Evolutionary conservation across 1,140 invertebrate species (phyloP), one percentile per base, ranked within the genome.

Genomic region (Penaeus japonicus): DNA sequence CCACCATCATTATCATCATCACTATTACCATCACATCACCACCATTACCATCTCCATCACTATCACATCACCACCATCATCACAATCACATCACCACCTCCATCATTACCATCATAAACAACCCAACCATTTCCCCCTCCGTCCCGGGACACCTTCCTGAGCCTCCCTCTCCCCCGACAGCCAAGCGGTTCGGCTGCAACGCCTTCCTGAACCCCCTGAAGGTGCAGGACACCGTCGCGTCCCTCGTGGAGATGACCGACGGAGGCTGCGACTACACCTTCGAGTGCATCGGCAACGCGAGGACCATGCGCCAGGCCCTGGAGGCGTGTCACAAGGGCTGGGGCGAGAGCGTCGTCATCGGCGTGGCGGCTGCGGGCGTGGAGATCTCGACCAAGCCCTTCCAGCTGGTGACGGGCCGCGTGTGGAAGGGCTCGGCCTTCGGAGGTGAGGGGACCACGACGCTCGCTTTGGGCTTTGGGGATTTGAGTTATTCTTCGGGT

Each of bases 251-350:
- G 91, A 93, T 97, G 91, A 99, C 97, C 22, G 97, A 99, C 94
- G 99, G 99, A 85, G 99, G 99, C 39, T 94, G 98, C 79, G 99
- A 99, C 93, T 99, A 96, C 92, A 99, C 98, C 5, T 99, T 99
- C 93, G 99, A 99, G 93, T 99, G 99, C 93, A 96, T 99, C 92
- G 99, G 99, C 85, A 99, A 99, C 94, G 96, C 99, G 0, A 93
- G 96, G 75, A 97, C 96, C 4, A 99, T 99, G 99, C 94, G 99
- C 91, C 96, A 96, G 85, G 99, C 99, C 35, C 93, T 99, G 59
- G 99, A 99, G 93, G 94, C 98, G 0, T 98, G 97, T 91, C 98
- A 99, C 92, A 99, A 99, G 93, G 99, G 99, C 15, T 99, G 99
- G 99, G 99, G 99, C 27, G 96, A 96, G 27, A 99, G 98, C 20